Conservation (phyloP, 2,888 invertebrate species). For the Drosophila neotestacea region DNA sequence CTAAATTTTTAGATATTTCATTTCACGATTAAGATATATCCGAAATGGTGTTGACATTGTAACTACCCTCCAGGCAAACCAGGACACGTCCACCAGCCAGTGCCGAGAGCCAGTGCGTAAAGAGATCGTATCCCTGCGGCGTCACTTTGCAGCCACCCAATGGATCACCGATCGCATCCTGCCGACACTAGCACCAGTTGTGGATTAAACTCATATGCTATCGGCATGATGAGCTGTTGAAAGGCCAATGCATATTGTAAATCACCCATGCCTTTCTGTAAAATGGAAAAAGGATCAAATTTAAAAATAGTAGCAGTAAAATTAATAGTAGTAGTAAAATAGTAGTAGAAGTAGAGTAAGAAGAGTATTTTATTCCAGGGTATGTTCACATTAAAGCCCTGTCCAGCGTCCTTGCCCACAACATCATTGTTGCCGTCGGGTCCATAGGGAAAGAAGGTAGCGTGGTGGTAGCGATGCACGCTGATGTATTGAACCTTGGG, state of each 20-base stretch:
- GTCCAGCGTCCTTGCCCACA: constrained; percentile 89
- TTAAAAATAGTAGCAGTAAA: not conserved
- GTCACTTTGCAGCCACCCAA: constrained; percentile 94
- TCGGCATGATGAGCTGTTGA: constrained; percentile 94
- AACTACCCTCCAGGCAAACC: constrained; percentile 95
- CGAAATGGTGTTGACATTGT: constrained; percentile 94
- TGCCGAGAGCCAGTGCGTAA: constrained; percentile 93
- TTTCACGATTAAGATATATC: no score
- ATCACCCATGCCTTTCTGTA: constrained; percentile 94
- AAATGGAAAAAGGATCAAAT: not conserved
- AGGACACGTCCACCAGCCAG: constrained; percentile 93
- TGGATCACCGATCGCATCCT: constrained; percentile 94
- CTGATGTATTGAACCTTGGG: constrained; percentile 94
- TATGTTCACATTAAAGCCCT: constrained; percentile 96
- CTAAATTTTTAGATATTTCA: no score
- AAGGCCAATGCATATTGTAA: constrained; percentile 95
- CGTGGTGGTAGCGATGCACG: constrained; percentile 95
- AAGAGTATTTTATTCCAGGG: constrained; percentile 91
- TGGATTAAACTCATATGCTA: constrained; percentile 95
- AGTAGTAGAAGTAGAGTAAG: not conserved
- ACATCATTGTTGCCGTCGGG: constrained; percentile 88
- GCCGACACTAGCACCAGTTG: constrained; percentile 95
- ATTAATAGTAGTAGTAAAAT: no score
- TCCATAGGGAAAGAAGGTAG: constrained; percentile 92
- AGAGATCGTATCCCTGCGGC: constrained; percentile 95